Percentiles rank a stretch among this genome's conserved stretches.
phyloP scores from a whole-genome alignment of 2,113 vertebrate species.

The Gobiocypris rarus region DNA sequence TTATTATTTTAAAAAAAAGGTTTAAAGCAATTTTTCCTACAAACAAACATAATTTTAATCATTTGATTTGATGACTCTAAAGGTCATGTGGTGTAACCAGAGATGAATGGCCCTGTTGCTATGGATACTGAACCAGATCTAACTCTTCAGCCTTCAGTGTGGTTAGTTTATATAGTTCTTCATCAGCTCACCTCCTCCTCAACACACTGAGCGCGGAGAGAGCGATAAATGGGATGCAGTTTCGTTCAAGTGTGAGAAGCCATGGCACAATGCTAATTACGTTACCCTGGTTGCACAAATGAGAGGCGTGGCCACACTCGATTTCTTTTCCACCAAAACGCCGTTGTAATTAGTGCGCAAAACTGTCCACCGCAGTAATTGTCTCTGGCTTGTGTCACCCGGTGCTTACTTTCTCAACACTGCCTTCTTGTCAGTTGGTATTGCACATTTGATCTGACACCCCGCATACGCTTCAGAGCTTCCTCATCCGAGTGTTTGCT shows the following conservation, averaged over 20 bases:
- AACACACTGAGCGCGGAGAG: background rate
- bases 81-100: too few relatives aligned
- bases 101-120: conserved; percentile 59
- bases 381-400: conserved; percentile 39
- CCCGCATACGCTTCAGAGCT: conserved; percentile 35
- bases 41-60: too few relatives aligned
- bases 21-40: too few relatives aligned
- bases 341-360: conserved; percentile 6
- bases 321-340: background rate
- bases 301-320: conserved; percentile 23
- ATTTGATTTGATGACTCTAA: too few relatives aligned
- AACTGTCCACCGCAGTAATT: conserved; percentile 43
- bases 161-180: conserved; percentile 20
- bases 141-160: conserved; percentile 57
- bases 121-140: conserved; percentile 64
- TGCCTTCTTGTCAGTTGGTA: conserved; percentile 23
- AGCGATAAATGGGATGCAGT: background rate
- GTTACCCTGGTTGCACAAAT: conserved; percentile 12
- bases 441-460: conserved; percentile 50
- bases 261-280: background rate
- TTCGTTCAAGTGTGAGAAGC: conserved; percentile 7
- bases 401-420: conserved; percentile 14
- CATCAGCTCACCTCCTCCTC: conserved; percentile 23
- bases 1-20: too few relatives aligned
- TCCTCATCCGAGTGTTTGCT: conserved; percentile 46